Conservation (phyloP, 2,888 invertebrate species). For the Drosophila niveifrons region DNA sequence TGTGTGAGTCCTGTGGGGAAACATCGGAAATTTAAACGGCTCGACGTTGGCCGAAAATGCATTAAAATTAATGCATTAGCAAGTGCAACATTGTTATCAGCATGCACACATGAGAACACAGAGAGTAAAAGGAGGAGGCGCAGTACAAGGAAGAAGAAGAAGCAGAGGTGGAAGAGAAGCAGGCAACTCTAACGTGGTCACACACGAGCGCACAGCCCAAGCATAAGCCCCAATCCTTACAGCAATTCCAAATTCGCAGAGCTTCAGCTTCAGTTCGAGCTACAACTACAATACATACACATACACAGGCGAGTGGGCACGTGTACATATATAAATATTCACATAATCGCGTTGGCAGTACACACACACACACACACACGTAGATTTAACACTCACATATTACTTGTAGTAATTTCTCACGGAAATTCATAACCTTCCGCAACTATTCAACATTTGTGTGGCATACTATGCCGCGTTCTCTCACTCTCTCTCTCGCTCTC, state of each 20-base stretch:
- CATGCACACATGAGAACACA: constrained; percentile 78
- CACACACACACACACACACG: constrained; percentile 13
- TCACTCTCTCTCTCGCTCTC: constrained; percentile 1
- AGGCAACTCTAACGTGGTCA: constrained; percentile 69
- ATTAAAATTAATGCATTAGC: constrained; percentile 79
- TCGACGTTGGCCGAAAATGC: constrained; percentile 63
- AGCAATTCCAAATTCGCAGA: constrained; percentile 33
- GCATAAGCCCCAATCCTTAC: constrained; percentile 32
- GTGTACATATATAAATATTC: constrained; percentile 7
- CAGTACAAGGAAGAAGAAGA: background rate
- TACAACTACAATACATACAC: constrained; percentile 36
- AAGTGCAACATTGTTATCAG: constrained; percentile 81
- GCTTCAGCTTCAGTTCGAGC: constrained; percentile 49
- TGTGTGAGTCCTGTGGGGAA: constrained; percentile 23
- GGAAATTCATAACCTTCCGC: constrained; percentile 84
- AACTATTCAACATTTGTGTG: constrained; percentile 82
- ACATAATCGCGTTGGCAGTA: constrained; percentile 16
- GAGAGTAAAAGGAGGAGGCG: background rate
- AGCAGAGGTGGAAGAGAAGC: background rate
- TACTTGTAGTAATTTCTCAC: constrained; percentile 83
- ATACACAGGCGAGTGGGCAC: constrained; percentile 1
- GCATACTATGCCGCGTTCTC: constrained; percentile 62
- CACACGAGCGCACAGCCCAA: constrained; percentile 71
- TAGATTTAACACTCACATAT: constrained; percentile 69
- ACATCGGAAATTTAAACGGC: constrained; percentile 50